phyloP scores from a whole-genome alignment of 1,140 invertebrate genomes.

The Zaprionus nigranus region DNA sequence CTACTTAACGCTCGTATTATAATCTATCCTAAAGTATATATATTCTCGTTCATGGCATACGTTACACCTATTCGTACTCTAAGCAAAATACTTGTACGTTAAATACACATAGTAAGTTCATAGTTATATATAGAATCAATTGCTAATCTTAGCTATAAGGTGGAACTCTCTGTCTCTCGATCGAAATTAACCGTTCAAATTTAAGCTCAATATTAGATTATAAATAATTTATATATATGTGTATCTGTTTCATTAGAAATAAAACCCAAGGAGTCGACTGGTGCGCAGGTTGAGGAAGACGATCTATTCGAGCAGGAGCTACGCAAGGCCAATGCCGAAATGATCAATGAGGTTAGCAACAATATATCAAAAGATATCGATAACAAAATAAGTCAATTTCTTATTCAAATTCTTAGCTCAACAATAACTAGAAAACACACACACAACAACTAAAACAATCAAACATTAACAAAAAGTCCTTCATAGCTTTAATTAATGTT shows the following conservation, averaged over 20 bases:
- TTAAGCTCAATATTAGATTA: background rate
- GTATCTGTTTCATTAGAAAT: slow-evolving; percentile 67
- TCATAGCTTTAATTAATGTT: slow-evolving; percentile 72
- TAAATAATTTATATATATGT: background rate
- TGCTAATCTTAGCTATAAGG: slow-evolving; percentile 49
- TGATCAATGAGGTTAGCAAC: slow-evolving; percentile 77
- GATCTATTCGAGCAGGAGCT: slow-evolving; percentile 79
- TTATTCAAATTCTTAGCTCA: slow-evolving; percentile 58
- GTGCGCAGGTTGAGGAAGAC: slow-evolving; percentile 47
- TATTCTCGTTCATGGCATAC: slow-evolving; percentile 44
- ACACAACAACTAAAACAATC: slow-evolving; percentile 17
- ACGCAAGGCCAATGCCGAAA: slow-evolving; percentile 76
- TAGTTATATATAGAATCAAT: slow-evolving; percentile 28
- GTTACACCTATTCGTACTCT: slow-evolving; percentile 47
- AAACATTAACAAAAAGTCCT: slow-evolving; percentile 45
- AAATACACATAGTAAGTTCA: slow-evolving; percentile 63
- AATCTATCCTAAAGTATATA: slow-evolving; percentile 42
- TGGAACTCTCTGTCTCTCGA: slow-evolving; percentile 39
- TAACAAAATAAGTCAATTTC: background rate
- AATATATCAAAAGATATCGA: too few relatives aligned
- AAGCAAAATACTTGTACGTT: slow-evolving; percentile 46
- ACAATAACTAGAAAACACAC: slow-evolving; percentile 66
- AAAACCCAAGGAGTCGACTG: slow-evolving; percentile 64
- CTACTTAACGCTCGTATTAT: slow-evolving; percentile 36
- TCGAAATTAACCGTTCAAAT: slow-evolving; percentile 62